Conservation (phyloP, 35 echinoderm and acorn worm genomes). For the Lytechinus pictus region DNA sequence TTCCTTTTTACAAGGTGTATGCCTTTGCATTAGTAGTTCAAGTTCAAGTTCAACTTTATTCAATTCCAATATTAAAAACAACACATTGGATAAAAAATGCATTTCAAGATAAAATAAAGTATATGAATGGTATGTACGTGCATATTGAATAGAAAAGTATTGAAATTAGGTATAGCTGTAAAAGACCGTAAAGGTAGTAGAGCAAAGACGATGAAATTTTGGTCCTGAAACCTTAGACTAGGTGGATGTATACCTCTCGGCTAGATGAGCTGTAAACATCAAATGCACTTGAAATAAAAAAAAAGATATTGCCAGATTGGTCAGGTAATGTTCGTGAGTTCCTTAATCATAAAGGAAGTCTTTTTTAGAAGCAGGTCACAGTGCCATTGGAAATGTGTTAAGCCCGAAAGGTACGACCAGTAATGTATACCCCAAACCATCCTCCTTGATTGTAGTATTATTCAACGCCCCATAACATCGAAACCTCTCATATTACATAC, state of each 20-base stretch:
- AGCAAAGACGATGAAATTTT: neutral
- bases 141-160: too few relatives aligned
- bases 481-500: neutral
- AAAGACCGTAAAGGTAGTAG: neutral
- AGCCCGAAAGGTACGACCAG: neutral
- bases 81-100: too few relatives aligned
- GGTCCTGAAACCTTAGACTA: neutral
- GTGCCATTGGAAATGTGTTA: neutral
- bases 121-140: too few relatives aligned
- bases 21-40: too few relatives aligned
- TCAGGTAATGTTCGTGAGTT: slow-evolving; percentile 17
- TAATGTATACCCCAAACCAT: neutral
- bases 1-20: too few relatives aligned
- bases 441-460: neutral
- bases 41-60: too few relatives aligned
- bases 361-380: neutral
- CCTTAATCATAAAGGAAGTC: neutral
- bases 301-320: neutral
- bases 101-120: too few relatives aligned
- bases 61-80: too few relatives aligned
- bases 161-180: too few relatives aligned
- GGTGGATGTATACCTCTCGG: neutral
- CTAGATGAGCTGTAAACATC: neutral
- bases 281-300: neutral
- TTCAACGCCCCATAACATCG: neutral